Base-by-base conservation (phyloP, 2,888 invertebrate species). In the Stenodera caucasica region DNA sequence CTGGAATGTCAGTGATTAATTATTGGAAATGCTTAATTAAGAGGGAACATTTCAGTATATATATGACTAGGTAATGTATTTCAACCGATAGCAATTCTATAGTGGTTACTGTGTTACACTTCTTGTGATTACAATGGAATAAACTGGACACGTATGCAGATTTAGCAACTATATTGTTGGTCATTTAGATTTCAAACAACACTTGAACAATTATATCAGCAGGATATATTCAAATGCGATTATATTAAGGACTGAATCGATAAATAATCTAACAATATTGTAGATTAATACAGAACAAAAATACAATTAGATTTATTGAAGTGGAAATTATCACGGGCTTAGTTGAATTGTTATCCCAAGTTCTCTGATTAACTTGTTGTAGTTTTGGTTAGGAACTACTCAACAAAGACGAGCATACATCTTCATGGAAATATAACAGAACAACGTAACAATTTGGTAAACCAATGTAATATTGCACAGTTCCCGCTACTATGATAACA, bases 11-110 rank as follows among this genome's bases (percentile, higher is more conserved):
- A 60, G 68, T 70, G 71, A 75, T 75, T 74, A 74, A 74, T 75
- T 74, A 73, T 71, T 67, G 71, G 70, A 58, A 59, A 63, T 66
- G 63, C 68, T 69, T 72, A 74, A 73, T 73, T 72, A 70, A 73
- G 74, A 72, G 71, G 23, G 66, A 66, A 64, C 64, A 60, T 61
- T 68, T 66, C 61, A 58, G 54, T 29, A 52, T 23, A 57, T 45
- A 54, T 23, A 57, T 45, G 55, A 32, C 49, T 23, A 6, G 21
- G 15, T 57, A 61, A 61, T 61, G 61, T 30, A 53, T 60, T 50
- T 57, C 21, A 49, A 32, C 26, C 50, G 49, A 29, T 49, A 21
- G 26, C 35, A 60, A 53, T 54, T 50, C 23, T 40, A 40, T 14
- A 21, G 21, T n/a, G 45, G 45, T 45, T 21, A 21, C 29, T 53